Evolutionary conservation across 1,140 invertebrate genomes (phyloP), one percentile per base, ranked within the genome.

Genomic region (Ceratina australensis): DNA sequence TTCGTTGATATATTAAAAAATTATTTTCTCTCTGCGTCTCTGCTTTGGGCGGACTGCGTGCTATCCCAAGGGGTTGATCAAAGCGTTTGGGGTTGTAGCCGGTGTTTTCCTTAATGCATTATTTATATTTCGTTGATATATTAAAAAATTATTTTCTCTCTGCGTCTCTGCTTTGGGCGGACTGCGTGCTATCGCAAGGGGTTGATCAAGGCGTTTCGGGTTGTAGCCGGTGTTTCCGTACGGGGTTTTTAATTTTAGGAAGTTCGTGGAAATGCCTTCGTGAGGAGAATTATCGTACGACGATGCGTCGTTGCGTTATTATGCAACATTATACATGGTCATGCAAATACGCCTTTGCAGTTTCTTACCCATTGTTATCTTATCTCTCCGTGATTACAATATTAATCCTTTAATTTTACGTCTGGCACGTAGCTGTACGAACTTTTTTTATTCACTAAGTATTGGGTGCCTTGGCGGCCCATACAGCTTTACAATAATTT

Each of bases 201-300:
- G 49, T 33, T 54, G 24, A 67, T 67, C 10, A 20, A 67, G n/a
- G 24, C 47, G 65, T 54, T 52, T 26, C 49, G 18, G 13, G 65
- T 50, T 49, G 64, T 26, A 50, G 49, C 20, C 20, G 22, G 22
- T 52, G 22, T 13, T 50, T 52, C 18, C 22, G 4, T 64, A 42
- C 33, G 0, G 61, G 61, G 8, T 20, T 47, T 12, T 64, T 47
- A 20, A 47, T 42, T 64, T 64, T 4, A 7, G 12, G 61, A 16
- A 20, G 20, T 20, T 22, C 2, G 5, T 2, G 33, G 3, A 7
- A 42, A 33, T 33, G 33, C 13, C n/a, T 60, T 20, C 10, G 54
- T 20, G 20, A 57, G 54, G 54, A 20, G 15, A 54, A 42, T 42
- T 42, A 10, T 42, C 10, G 33, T 10, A 10, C 10, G 5, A 10